A percentile compares a stretch with the other conserved stretches of the same genome.
These are phyloP conservation scores for Globodera ellingtonae DNA, from an alignment of 1,140 invertebrate species.

Conservation along the genomic window DNA sequence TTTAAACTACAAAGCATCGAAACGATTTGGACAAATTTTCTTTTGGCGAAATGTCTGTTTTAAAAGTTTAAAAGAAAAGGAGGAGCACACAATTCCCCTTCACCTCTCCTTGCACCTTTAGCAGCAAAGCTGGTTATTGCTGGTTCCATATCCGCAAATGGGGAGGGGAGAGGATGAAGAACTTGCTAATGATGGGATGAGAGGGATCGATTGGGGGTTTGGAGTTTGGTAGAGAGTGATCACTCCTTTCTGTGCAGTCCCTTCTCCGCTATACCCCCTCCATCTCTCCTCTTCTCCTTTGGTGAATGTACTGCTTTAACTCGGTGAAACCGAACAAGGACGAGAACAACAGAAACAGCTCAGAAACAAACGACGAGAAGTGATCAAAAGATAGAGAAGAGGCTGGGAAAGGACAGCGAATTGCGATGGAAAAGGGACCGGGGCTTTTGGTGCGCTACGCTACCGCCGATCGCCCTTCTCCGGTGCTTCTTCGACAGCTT, in stretches of 20 bases:
- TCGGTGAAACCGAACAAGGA: background rate
- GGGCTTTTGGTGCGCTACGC: background rate
- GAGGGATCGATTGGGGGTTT: slow-evolving; percentile 3
- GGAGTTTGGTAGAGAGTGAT: background rate
- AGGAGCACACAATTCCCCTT: background rate
- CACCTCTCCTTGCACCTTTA: background rate
- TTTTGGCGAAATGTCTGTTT: too few species aligned
- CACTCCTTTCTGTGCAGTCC: background rate
- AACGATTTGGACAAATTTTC: too few species aligned
- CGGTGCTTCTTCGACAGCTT: background rate
- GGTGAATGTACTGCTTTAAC: background rate
- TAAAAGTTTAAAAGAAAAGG: background rate
- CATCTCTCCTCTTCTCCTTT: background rate
- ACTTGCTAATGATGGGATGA: slow-evolving; percentile 3
- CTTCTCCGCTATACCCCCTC: too few species aligned
- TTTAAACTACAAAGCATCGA: too few species aligned
- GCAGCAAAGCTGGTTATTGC: background rate
- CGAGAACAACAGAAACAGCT: background rate
- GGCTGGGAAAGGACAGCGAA: background rate
- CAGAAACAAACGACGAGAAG: too few species aligned
- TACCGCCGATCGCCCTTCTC: slow-evolving; percentile 11
- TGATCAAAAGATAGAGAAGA: background rate
- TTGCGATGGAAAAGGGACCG: background rate
- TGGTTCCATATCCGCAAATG: slow-evolving; percentile 10
- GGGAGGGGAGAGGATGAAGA: background rate